These are phyloP conservation scores for Mugil cephalus DNA, from an alignment of 2,113 vertebrate genomes.

Conservation along the genomic window DNA sequence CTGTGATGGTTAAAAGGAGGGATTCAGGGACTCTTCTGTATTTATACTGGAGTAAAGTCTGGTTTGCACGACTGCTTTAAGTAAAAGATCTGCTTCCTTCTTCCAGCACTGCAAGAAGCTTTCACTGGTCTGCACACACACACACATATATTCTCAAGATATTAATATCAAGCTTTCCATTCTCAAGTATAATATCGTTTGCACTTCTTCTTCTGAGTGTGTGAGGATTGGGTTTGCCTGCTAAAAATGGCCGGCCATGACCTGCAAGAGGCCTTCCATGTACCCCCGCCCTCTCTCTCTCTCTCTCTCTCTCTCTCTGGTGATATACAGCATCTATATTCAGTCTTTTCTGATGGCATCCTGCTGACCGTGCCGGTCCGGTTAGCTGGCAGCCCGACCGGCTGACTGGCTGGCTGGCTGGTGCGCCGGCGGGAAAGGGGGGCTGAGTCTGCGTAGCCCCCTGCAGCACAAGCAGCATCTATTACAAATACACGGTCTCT, in stretches of 20 bases:
- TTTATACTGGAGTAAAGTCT: no score
- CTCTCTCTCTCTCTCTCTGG: background rate
- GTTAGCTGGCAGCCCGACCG: conserved; percentile 41
- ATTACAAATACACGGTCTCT: conserved; percentile 51
- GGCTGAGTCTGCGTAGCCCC: conserved; percentile 33
- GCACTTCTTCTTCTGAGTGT: background rate
- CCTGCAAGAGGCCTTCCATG: conserved; percentile 3
- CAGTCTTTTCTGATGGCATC: conserved; percentile 31
- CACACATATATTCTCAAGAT: no score
- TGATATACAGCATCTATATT: conserved; percentile 39
- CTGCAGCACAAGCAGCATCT: conserved; percentile 51
- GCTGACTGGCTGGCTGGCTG: conserved; percentile 22
- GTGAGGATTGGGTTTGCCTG: conserved; percentile 18
- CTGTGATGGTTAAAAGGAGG: no score
- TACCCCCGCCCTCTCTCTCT: background rate
- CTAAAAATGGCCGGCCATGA: conserved; percentile 1
- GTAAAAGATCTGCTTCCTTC: no score
- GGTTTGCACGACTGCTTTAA: no score
- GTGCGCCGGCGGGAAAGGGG: no score
- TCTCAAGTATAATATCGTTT: background rate
- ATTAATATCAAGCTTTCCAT: no score
- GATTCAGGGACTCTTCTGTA: no score
- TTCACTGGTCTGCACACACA: no score
- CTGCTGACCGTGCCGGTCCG: conserved; percentile 45
- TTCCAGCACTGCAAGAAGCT: no score